phyloP scores from a whole-genome alignment of 2,888 invertebrate species.

The Cloeon dipterum region DNA sequence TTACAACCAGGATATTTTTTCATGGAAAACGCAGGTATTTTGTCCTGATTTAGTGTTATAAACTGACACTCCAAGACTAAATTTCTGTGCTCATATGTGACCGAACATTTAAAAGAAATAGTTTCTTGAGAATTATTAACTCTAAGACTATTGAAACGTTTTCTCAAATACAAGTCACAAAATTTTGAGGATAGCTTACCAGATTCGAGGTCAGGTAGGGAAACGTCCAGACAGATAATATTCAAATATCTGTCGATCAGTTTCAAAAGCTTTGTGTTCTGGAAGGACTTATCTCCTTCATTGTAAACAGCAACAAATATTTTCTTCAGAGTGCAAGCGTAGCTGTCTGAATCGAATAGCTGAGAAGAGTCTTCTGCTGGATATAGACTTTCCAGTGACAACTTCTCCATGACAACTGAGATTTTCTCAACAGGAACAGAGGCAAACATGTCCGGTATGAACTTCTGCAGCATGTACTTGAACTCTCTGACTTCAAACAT shows the following conservation, averaged over 20 bases:
- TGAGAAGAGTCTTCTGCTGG: constrained; percentile 19
- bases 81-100: too few relatives aligned
- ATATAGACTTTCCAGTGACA: constrained; percentile 15
- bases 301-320: constrained; percentile 27
- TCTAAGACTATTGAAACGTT: too few relatives aligned
- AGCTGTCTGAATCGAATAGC: constrained; percentile 17
- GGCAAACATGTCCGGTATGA: constrained; percentile 4
- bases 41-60: too few relatives aligned
- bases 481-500: constrained; percentile 30
- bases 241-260: constrained; percentile 32
- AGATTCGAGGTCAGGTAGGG: constrained; percentile 34
- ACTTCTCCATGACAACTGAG: constrained; percentile 22
- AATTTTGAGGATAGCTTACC: constrained; percentile 17
- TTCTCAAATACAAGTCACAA: neutral
- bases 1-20: too few relatives aligned
- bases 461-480: constrained; percentile 14
- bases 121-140: too few relatives aligned
- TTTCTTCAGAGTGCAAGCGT: constrained; percentile 17
- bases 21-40: too few relatives aligned
- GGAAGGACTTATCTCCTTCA: constrained; percentile 23
- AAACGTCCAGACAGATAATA: constrained; percentile 34
- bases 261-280: constrained; percentile 22
- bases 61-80: too few relatives aligned
- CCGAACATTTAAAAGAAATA: too few relatives aligned
- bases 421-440: constrained; percentile 12